These are phyloP conservation scores for Nomada flava DNA, from an alignment of 2,888 invertebrate genomes.

Conservation along the genomic window DNA sequence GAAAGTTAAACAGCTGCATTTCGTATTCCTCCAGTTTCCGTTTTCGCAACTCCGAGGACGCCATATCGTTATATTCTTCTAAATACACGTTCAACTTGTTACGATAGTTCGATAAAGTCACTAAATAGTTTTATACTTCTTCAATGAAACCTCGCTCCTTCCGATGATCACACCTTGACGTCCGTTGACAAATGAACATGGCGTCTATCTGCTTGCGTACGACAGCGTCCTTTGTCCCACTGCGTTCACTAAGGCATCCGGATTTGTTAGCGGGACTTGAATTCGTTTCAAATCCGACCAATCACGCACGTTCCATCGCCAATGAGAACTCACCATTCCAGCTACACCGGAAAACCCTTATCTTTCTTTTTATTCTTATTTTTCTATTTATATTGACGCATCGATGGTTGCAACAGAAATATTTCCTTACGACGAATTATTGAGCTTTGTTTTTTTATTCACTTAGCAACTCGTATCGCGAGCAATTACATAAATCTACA, in stretches of 20 bases:
- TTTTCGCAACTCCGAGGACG: conserved; percentile 63
- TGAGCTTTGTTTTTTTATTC: not conserved
- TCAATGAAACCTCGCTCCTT: conserved; percentile 30
- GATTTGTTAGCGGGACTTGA: conserved; percentile 24
- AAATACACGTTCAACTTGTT: conserved; percentile 36
- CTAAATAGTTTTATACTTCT: conserved; percentile 47
- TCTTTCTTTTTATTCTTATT: not conserved
- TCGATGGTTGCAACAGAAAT: conserved; percentile 1
- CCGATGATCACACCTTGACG: conserved; percentile 72
- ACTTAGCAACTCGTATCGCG: not conserved
- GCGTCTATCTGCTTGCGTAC: conserved; percentile 74
- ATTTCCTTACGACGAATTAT: conserved; percentile 1
- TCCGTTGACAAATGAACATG: conserved; percentile 80
- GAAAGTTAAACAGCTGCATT: conserved; percentile 80
- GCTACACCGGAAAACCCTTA: conserved; percentile 14
- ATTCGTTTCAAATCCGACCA: conserved; percentile 40
- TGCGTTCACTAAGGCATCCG: conserved; percentile 68
- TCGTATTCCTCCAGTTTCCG: conserved; percentile 79
- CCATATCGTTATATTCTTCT: conserved; percentile 58
- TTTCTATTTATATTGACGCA: not conserved
- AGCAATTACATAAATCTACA: conserved; percentile 4
- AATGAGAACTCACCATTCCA: not conserved
- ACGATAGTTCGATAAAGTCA: conserved; percentile 42
- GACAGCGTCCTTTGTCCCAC: conserved; percentile 76
- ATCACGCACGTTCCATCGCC: not conserved